Conservation (phyloP, 1,140 invertebrate species). For the Euwallacea similis region DNA sequence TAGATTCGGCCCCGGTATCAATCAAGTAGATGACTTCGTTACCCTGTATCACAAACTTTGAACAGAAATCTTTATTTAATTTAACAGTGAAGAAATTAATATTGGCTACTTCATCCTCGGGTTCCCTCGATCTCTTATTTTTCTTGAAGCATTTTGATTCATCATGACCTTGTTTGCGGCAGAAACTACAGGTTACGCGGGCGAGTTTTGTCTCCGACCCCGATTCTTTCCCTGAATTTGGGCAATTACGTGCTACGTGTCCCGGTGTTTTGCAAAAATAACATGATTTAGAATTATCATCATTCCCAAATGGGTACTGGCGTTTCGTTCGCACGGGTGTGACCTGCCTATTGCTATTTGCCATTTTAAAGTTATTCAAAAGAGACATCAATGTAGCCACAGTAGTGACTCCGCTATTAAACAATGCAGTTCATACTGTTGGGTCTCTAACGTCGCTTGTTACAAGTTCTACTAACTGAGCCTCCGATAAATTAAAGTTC, state of each 20-base stretch:
- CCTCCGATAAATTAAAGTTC: constrained; percentile 9
- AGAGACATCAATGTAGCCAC: not conserved
- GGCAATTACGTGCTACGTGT: not conserved
- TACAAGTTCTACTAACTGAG: constrained; percentile 8
- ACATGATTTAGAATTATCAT: not conserved
- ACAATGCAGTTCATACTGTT: not conserved
- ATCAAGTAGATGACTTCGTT: constrained; percentile 11
- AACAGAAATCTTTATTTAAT: constrained; percentile 14
- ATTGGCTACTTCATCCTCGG: not conserved
- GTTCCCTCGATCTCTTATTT: not conserved
- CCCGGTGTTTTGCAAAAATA: constrained; percentile 4
- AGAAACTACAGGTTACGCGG: constrained; percentile 4
- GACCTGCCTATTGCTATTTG: not conserved
- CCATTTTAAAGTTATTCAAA: constrained; percentile 9
- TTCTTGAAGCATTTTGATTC: constrained; percentile 2
- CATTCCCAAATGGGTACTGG: not conserved
- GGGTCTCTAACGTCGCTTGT: constrained; percentile 5
- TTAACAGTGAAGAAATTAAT: constrained; percentile 18
- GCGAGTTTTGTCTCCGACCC: not conserved
- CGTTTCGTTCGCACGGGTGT: not conserved
- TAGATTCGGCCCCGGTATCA: constrained; percentile 22
- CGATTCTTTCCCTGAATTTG: not conserved
- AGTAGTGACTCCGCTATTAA: constrained; percentile 6
- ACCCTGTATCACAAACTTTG: constrained; percentile 10
- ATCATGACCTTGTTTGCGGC: constrained; percentile 14